Base-by-base conservation (phyloP, 2,113 vertebrate species). In the Urocynchramus pylzowi region DNA sequence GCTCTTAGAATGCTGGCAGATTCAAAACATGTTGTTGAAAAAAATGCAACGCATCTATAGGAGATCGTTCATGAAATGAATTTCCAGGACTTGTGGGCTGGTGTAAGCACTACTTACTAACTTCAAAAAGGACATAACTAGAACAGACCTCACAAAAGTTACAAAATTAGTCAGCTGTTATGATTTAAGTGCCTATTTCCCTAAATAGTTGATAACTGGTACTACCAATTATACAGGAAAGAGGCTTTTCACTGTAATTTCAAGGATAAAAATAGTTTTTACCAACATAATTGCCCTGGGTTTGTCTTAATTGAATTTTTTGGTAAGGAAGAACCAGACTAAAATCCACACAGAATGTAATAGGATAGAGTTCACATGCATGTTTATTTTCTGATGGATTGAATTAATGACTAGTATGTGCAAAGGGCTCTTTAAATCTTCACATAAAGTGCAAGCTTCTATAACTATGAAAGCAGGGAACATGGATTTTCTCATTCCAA, bases 401-500 rank as follows among this genome's bases (percentile, higher is more conserved):
- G 28, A 86, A 80, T 83, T 74, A 70, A 86, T 37, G 13, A 71
- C 19, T 63, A 28, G 23, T 14, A 17, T 7, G 13, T 68, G 52
- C 12, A 65, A 64, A 89, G 11, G 49, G 6, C 9, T 80, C 68
- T 64, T 82, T 31, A 88, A 61, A 75, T 71, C 31, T 26, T 81
- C 45, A 56, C 26, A 73, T 39, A 14, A 39, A 56, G 27, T 77
- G 8, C 17, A 69, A 65, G 17, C 20, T 70, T 65, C 37, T 10
- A 21, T n/a, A 41, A 44, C 2, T 41, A 21, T 6, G 13, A 67
- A 84, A 77, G 22, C 30, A 73, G 31, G 64, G 31, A 44, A 56
- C 0, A 0, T 20, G 26, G 2, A 20, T 56, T 65, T 14, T 69
- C 7, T 37, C 30, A 56, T 31, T 69, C 21, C 53, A 69, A 7